Conservation (phyloP, 2,113 vertebrate genomes). For the Leucopsar rothschildi region DNA sequence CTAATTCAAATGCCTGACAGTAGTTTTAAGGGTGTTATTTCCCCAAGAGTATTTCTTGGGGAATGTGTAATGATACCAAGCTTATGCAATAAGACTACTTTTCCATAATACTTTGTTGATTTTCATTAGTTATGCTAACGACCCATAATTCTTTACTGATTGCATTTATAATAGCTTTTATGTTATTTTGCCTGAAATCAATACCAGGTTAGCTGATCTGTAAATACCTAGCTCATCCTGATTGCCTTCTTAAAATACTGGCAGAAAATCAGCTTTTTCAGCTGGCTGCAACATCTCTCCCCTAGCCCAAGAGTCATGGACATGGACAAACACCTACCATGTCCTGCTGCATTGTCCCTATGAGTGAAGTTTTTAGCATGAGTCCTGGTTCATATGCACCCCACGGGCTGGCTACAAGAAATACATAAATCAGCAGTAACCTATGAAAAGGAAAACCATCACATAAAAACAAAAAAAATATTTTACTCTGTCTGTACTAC, state of each 20-base stretch:
- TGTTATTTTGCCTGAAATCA: constrained; percentile 4
- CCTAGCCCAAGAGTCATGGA: background rate
- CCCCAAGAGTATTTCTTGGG: background rate
- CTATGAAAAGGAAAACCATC: background rate
- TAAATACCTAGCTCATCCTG: background rate
- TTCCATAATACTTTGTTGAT: background rate
- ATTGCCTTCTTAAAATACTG: background rate
- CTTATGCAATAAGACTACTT: background rate
- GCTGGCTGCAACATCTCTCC: background rate
- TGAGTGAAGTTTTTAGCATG: background rate
- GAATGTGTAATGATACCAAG: background rate
- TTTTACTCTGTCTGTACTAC: background rate
- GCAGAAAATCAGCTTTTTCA: constrained; percentile 2
- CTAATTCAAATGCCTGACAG: background rate
- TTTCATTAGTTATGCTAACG: background rate
- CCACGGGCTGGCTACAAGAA: background rate
- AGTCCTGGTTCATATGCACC: background rate
- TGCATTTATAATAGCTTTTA: background rate
- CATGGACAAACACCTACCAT: background rate
- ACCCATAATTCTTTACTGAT: background rate
- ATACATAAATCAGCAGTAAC: background rate
- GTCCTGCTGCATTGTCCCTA: background rate
- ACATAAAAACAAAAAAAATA: background rate
- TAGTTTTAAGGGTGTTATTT: background rate
- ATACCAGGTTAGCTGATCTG: background rate